phyloP scores from a whole-genome alignment of 2,113 vertebrate genomes.

The Micronycteris hirsuta region DNA sequence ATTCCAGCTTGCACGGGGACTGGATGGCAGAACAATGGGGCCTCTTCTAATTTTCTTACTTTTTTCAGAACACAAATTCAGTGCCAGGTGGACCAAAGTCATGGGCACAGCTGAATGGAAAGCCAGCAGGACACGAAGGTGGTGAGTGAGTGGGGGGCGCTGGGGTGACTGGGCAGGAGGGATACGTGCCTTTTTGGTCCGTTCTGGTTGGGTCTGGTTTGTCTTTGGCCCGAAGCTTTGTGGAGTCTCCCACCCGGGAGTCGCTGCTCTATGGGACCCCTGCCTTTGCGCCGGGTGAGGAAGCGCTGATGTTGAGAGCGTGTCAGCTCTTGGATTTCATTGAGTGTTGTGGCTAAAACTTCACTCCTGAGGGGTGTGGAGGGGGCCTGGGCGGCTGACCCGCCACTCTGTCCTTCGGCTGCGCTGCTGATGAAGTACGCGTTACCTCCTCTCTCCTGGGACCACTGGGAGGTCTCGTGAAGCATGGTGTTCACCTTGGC shows the following conservation, averaged over 20 bases:
- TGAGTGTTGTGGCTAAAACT: not conserved
- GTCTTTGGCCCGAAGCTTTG: not conserved
- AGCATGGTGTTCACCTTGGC: accelerated
- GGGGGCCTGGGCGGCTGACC: not conserved
- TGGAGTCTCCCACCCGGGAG: not conserved
- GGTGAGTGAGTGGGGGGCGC: conserved; percentile 77
- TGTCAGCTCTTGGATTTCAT: not conserved
- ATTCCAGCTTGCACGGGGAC: accelerated
- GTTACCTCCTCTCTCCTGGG: not conserved
- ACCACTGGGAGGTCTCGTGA: not conserved
- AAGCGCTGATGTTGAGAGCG: accelerated
- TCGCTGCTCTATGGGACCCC: not conserved
- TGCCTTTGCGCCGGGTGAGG: not conserved
- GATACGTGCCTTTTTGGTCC: accelerated
- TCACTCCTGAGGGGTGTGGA: not conserved
- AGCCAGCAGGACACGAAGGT: conserved; percentile 98
- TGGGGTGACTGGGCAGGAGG: no score
- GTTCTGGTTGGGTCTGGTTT: not conserved
- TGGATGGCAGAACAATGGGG: not conserved
- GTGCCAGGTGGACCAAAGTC: conserved; percentile 98
- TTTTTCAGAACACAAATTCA: conserved; percentile 93
- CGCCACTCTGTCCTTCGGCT: accelerated
- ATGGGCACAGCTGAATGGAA: conserved; percentile 99
- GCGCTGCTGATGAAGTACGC: no score
- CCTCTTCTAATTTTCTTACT: not conserved